phyloP scores from a whole-genome alignment of 2,797 vertebrate genomes.

The Taenioides sp. region DNA sequence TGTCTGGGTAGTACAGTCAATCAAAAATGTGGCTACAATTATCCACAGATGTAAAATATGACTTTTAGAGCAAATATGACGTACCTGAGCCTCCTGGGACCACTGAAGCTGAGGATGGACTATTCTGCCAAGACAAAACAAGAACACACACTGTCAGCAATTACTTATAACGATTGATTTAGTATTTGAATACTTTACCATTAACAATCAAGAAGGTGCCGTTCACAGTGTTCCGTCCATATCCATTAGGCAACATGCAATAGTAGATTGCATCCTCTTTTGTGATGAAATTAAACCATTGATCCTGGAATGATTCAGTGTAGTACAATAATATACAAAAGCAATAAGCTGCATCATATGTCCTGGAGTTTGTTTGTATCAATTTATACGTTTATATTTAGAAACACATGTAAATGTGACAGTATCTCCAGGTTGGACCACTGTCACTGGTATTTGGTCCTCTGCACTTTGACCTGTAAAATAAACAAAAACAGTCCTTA shows the following conservation, averaged over 20 bases:
- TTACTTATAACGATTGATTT: background rate
- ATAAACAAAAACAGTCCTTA: no score
- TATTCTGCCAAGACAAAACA: constrained; percentile 22
- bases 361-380: background rate
- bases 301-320: no score
- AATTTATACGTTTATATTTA: background rate
- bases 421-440: background rate
- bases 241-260: background rate
- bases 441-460: background rate
- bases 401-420: background rate
- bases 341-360: background rate
- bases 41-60: background rate
- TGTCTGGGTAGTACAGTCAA: no score
- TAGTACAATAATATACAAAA: no score
- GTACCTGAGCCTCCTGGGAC: constrained; percentile 13
- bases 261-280: background rate
- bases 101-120: constrained; percentile 8
- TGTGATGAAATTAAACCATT: no score
- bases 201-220: background rate
- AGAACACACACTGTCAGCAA: background rate
- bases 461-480: background rate
- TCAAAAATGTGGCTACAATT: background rate
- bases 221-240: background rate
- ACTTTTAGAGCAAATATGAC: constrained; percentile 7
- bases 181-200: background rate